These are phyloP conservation scores for Laothoe populi DNA, from an alignment of 2,888 invertebrate species.

Conservation along the genomic window DNA sequence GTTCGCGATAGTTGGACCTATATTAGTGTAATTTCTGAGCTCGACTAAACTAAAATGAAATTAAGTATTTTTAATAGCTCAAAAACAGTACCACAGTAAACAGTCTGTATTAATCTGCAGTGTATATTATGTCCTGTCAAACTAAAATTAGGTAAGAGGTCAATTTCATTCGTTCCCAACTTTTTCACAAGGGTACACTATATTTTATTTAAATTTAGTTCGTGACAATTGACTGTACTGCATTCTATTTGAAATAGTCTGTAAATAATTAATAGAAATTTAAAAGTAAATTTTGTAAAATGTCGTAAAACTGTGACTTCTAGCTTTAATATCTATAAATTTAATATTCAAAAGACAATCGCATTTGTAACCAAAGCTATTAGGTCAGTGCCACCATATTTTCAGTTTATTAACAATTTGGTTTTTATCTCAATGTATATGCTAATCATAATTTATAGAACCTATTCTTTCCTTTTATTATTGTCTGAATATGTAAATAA, in stretches of 20 bases:
- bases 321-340: neutral
- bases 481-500: constrained; percentile 17
- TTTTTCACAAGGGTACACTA: too few species aligned
- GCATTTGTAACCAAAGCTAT: neutral
- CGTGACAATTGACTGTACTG: too few species aligned
- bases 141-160: too few species aligned
- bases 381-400: constrained; percentile 12
- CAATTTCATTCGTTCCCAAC: too few species aligned
- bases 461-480: constrained; percentile 15
- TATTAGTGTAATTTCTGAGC: too few species aligned
- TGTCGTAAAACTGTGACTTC: neutral
- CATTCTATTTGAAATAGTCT: too few species aligned
- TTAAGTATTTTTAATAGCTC: too few species aligned
- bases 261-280: neutral
- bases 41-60: too few species aligned
- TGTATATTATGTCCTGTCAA: too few species aligned
- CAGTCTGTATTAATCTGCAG: too few species aligned
- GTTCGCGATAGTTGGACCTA: neutral
- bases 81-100: too few species aligned
- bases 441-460: constrained; percentile 9
- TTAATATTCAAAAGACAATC: neutral
- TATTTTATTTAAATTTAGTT: too few species aligned
- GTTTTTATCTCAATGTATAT: constrained; percentile 9
- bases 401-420: constrained; percentile 10
- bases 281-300: neutral